Percentiles rank a stretch among this genome's conserved stretches.
phyloP scores from a whole-genome alignment of 2,797 vertebrate genomes.

The Falco cherrug region DNA sequence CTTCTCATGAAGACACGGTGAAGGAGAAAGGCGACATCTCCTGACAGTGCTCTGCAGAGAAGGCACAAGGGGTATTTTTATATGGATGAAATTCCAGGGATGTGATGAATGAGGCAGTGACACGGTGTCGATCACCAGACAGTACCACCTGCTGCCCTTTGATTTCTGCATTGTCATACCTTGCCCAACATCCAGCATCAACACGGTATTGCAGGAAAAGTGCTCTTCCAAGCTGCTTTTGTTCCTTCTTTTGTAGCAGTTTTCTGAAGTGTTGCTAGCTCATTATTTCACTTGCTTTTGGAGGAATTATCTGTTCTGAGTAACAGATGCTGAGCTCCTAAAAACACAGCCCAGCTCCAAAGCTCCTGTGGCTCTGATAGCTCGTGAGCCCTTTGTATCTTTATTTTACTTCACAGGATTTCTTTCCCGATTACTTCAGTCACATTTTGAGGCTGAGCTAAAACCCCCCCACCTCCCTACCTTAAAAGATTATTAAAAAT shows the following conservation, averaged over 20 bases:
- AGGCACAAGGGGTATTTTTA: neutral
- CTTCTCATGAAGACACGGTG: constrained; percentile 60
- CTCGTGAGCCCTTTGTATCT: neutral
- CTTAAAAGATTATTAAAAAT: neutral
- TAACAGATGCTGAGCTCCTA: constrained; percentile 5
- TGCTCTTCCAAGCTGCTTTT: neutral
- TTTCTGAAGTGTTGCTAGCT: neutral
- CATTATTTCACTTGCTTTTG: neutral
- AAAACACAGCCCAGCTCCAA: neutral
- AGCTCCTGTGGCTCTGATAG: neutral
- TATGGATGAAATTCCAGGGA: neutral
- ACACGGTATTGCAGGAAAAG: neutral
- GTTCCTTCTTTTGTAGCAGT: neutral
- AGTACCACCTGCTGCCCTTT: neutral
- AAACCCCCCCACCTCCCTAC: neutral
- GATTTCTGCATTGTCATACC: neutral
- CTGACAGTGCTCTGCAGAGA: constrained; percentile 59
- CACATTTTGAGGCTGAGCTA: neutral
- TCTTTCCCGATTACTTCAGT: neutral
- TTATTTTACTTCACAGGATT: neutral
- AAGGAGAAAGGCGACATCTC: constrained; percentile 21
- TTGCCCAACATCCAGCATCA: neutral
- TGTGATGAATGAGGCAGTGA: neutral
- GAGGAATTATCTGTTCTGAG: neutral
- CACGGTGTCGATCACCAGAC: neutral